These are phyloP conservation scores for Salpingus planirostris DNA, from an alignment of 2,888 invertebrate species.

Conservation along the genomic window DNA sequence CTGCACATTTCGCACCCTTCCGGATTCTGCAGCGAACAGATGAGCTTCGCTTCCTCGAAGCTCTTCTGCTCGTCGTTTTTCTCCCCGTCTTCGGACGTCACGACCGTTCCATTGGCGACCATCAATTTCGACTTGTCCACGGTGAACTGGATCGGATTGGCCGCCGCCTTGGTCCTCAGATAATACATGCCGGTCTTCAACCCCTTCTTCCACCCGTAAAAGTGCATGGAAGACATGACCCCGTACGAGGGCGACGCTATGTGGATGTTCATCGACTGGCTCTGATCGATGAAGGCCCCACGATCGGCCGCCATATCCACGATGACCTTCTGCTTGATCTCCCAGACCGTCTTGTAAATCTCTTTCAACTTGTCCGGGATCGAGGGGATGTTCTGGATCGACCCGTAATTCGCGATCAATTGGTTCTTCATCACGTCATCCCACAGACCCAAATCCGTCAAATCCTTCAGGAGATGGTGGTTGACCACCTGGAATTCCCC, in stretches of 20 bases:
- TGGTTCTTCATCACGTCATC: constrained; percentile 86
- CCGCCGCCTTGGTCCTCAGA: constrained; percentile 85
- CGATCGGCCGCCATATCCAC: constrained; percentile 97
- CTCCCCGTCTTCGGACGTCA: constrained; percentile 6
- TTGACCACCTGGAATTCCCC: constrained; percentile 97
- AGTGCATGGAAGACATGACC: constrained; percentile 95
- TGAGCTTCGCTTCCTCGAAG: constrained; percentile 59
- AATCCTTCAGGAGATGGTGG: constrained; percentile 86
- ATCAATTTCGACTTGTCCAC: constrained; percentile 7
- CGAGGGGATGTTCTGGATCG: constrained; percentile 76
- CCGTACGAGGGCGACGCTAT: constrained; percentile 91
- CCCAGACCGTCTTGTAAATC: constrained; percentile 96
- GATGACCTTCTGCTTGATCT: constrained; percentile 86
- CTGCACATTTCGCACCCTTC: constrained; percentile 68
- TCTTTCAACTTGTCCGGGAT: constrained; percentile 80
- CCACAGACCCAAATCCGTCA: constrained; percentile 89
- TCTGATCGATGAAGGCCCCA: constrained; percentile 97
- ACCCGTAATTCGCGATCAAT: constrained; percentile 85
- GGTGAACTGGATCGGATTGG: constrained; percentile 67
- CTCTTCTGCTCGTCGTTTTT: background rate
- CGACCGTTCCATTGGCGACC: constrained; percentile 33
- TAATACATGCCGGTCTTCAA: constrained; percentile 99
- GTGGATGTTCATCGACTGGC: constrained; percentile 96
- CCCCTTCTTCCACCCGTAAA: constrained; percentile 94
- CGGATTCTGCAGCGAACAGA: constrained; percentile 79